Percentiles rank a stretch among this genome's conserved stretches.
Conservation (phyloP, 2,113 vertebrate genomes). For the Paratilapia polleni region DNA sequence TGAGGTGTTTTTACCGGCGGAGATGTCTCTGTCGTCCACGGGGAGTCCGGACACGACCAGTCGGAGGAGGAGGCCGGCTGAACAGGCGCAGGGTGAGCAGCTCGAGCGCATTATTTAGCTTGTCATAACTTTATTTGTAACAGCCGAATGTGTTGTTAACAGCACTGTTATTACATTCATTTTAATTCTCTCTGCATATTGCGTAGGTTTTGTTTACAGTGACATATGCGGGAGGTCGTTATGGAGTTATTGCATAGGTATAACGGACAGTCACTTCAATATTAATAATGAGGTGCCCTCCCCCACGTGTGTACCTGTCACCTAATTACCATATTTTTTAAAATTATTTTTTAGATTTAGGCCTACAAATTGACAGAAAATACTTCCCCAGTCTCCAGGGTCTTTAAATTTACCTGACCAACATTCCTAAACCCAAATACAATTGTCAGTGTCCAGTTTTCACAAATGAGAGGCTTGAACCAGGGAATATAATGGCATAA, state of each 20-base stretch:
- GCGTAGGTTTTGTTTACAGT: not conserved
- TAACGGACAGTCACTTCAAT: not conserved
- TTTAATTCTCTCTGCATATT: not conserved
- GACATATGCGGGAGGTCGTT: not conserved
- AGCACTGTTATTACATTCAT: not conserved
- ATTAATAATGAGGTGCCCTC: not conserved
- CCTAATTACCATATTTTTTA: not conserved
- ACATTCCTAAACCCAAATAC: not conserved
- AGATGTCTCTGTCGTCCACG: slow-evolving; percentile 46
- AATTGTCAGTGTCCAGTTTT: not conserved
- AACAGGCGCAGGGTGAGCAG: slow-evolving; percentile 58
- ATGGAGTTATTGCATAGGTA: not conserved
- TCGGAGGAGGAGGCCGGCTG: slow-evolving; percentile 60
- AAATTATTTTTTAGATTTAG: not conserved
- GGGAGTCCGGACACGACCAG: slow-evolving; percentile 30
- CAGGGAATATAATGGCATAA: not conserved
- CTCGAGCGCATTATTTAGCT: not conserved
- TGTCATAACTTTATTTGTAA: slow-evolving; percentile 38
- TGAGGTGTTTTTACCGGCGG: not conserved
- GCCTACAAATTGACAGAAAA: not conserved
- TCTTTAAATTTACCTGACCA: not conserved
- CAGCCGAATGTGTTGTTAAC: not conserved
- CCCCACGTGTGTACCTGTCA: not conserved
- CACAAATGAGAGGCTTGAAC: not conserved
- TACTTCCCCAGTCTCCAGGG: not conserved